A percentile compares a stretch with the other conserved stretches of the same genome.
Conservation (phyloP, 1,140 invertebrate species). For the Lineus longissimus region DNA sequence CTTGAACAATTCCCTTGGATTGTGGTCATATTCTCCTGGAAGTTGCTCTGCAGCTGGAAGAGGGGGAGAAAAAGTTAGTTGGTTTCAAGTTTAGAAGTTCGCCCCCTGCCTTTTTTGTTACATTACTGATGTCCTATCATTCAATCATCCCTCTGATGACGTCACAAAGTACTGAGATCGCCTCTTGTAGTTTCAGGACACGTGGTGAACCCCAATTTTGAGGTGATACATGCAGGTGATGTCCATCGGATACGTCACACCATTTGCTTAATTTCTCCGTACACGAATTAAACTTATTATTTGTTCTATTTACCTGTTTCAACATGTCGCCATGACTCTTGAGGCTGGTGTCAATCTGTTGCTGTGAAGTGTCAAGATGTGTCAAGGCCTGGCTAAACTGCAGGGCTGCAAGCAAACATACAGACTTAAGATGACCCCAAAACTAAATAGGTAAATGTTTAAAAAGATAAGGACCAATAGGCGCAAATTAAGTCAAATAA, state of each 20-base stretch:
- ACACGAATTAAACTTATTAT: no score
- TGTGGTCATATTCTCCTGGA: conserved; percentile 33
- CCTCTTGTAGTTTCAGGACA: neutral
- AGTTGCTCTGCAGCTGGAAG: conserved; percentile 37
- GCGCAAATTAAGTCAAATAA: neutral
- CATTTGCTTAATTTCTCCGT: no score
- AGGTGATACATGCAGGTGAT: neutral
- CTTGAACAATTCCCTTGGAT: conserved; percentile 64
- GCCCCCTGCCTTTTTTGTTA: neutral
- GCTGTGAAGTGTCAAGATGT: conserved; percentile 77
- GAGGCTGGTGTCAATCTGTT: conserved; percentile 67
- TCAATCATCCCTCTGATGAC: neutral
- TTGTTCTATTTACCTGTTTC: conserved; percentile 66
- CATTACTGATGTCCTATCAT: neutral
- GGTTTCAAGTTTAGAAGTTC: neutral
- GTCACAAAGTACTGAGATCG: neutral
- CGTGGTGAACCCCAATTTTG: neutral
- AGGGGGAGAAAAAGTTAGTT: neutral
- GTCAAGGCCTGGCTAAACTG: conserved; percentile 79
- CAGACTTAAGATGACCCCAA: neutral
- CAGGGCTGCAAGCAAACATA: conserved; percentile 63
- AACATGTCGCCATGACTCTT: conserved; percentile 74
- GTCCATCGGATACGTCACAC: neutral
- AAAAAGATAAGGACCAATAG: neutral
- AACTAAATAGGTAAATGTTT: neutral